These are phyloP conservation scores for Hirtodrosophila confusa DNA, from an alignment of 2,888 invertebrate genomes.

Conservation along the genomic window DNA sequence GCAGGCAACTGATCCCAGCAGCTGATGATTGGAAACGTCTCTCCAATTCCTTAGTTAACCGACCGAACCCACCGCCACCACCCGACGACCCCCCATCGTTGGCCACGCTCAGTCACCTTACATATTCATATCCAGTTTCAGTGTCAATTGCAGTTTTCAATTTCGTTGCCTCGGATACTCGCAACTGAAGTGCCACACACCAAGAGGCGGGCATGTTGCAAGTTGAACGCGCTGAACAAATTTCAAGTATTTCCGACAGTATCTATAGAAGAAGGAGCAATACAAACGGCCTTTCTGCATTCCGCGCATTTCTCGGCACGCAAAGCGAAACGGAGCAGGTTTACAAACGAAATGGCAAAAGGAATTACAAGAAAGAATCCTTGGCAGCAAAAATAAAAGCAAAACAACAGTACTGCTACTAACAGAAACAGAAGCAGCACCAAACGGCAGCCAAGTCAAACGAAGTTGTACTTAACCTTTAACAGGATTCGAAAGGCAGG, in stretches of 20 bases:
- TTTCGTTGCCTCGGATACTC: slow-evolving; percentile 7
- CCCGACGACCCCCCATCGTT: too few species aligned
- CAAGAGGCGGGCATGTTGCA: slow-evolving; percentile 10
- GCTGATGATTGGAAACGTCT: slow-evolving; percentile 1
- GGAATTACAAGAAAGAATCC: slow-evolving; percentile 8
- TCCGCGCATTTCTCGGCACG: slow-evolving; percentile 60
- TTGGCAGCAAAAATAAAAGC: background rate
- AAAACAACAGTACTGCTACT: slow-evolving; percentile 3
- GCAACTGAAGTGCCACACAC: slow-evolving; percentile 12
- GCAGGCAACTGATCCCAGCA: slow-evolving; percentile 26
- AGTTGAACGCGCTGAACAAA: slow-evolving; percentile 31
- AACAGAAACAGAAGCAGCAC: slow-evolving; percentile 5
- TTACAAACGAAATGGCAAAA: slow-evolving; percentile 29
- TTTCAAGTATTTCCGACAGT: slow-evolving; percentile 56
- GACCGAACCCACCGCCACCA: too few species aligned
- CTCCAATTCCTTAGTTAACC: background rate
- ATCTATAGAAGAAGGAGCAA: slow-evolving; percentile 15
- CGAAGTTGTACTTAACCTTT: slow-evolving; percentile 59
- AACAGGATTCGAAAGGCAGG: slow-evolving; percentile 12
- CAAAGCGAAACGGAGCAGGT: slow-evolving; percentile 34
- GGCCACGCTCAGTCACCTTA: background rate
- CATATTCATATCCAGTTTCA: slow-evolving; percentile 41
- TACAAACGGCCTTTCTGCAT: slow-evolving; percentile 72
- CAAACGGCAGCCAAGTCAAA: slow-evolving; percentile 40
- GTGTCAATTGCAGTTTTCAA: slow-evolving; percentile 51